Conservation (phyloP, 2,113 vertebrate genomes). For the Corythornis vintsioides region DNA sequence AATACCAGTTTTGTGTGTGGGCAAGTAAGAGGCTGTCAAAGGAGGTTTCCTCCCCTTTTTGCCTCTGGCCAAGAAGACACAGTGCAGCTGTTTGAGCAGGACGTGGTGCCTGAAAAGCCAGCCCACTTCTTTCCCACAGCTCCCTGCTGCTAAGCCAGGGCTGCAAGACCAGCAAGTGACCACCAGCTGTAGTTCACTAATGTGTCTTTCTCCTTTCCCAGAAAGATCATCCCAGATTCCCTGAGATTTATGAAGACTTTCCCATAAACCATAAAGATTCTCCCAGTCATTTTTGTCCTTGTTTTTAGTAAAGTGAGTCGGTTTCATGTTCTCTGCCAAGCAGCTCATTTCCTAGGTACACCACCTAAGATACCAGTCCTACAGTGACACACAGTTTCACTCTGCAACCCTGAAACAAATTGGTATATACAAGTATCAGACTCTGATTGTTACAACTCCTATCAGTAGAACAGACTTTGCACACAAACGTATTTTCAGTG, state of each 20-base stretch:
- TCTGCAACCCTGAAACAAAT: neutral
- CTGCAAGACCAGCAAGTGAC: neutral
- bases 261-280: neutral
- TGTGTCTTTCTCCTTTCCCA: neutral
- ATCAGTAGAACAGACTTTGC: neutral
- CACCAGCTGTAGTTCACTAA: neutral
- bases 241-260: neutral
- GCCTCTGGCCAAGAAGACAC: neutral
- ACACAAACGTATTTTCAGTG: neutral
- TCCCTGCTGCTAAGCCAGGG: neutral
- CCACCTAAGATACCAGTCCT: neutral
- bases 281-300: neutral
- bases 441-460: neutral
- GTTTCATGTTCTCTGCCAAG: neutral
- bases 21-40: neutral
- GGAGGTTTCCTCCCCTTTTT: neutral
- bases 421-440: rapidly evolving
- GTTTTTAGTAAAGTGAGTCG: neutral
- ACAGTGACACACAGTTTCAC: neutral
- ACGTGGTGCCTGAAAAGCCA: neutral
- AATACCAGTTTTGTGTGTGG: neutral
- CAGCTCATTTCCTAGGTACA: neutral
- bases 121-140: neutral
- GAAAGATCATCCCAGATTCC: neutral
- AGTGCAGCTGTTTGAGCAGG: neutral